Conservation (phyloP, 2,113 vertebrate species). For the Indicator indicator region DNA sequence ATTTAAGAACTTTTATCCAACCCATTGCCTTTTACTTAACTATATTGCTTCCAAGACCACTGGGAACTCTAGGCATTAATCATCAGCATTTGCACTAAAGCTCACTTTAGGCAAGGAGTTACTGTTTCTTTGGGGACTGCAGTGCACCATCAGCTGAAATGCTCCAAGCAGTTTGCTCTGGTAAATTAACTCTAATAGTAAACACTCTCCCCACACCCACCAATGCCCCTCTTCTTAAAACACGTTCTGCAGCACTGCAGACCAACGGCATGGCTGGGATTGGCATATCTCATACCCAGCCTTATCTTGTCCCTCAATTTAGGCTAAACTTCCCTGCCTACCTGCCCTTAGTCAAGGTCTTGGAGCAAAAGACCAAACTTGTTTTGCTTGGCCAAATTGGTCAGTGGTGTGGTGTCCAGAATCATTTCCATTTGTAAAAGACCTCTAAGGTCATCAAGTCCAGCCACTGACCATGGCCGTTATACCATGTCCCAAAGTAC, state of each 20-base stretch:
- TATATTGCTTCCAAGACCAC: constrained; percentile 59
- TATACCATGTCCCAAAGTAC: too few relatives aligned
- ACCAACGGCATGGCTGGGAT: rapidly evolving
- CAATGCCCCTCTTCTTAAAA: neutral
- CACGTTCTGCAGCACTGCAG: rapidly evolving
- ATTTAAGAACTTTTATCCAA: constrained; percentile 74
- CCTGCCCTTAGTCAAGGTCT: neutral
- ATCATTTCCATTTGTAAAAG: too few relatives aligned
- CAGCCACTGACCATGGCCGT: too few relatives aligned
- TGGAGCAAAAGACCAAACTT: neutral
- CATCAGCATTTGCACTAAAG: constrained; percentile 21
- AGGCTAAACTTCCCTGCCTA: neutral
- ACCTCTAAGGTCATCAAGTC: too few relatives aligned
- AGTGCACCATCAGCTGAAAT: constrained; percentile 3
- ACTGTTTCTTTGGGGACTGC: constrained; percentile 15
- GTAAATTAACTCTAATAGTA: constrained; percentile 20
- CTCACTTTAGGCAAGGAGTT: constrained; percentile 32
- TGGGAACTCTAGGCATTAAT: constrained; percentile 58
- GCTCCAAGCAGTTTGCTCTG: neutral
- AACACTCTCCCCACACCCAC: neutral
- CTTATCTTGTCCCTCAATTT: neutral
- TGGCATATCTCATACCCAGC: rapidly evolving
- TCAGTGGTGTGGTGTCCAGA: rapidly evolving
- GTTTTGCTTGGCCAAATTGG: neutral
- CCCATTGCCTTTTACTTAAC: constrained; percentile 70